Base-by-base conservation (phyloP, 2,113 vertebrate genomes). In the Pelmatolapia mariae region DNA sequence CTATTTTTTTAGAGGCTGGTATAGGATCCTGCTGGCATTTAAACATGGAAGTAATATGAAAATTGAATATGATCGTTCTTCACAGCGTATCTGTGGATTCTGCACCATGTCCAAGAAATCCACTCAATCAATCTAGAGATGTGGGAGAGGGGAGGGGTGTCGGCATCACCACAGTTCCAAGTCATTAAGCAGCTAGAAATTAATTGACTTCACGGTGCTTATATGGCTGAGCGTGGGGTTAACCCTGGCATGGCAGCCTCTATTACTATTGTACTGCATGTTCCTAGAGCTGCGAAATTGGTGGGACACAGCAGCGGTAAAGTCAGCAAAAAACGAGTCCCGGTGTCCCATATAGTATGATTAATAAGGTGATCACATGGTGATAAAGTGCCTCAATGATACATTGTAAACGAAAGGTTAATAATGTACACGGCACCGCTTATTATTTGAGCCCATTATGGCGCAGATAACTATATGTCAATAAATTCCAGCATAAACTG, bases 121-220 rank as follows among this genome's bases (percentile, higher is more conserved):
- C 92, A 92, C 92, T 95, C 93, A 94, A 91, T 95, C 93, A 95
- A 94, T 94, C 89, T 89, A 45, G 86, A 87, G 93, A 94, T 88
- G 92, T 91, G 90, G 82, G 86, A 29, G 85, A 92, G 86, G 87
- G 91, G 91, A 87, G 95, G 87, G 91, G 92, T 80, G 89, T 92
- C 93, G 89, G 91, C 95, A 89, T 89, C 90, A 50, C 88, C 61
- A 94, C 91, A 73, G 94, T 95, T 96, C 95, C 95, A 94, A 94
- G 94, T 95, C 96, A 96, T 96, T 96, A 96, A 96, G 94, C 96
- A 95, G 91, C 90, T 89, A 93, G 96, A 96, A 96, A 96, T 96
- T 95, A 96, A 96, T 96, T 96, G 96, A 96, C 95, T 95, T 94
- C 92, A 93, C 83, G 90, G 93, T 94, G 91, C 94, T 95, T 95